Evolutionary conservation across 37 sponge, comb jelly and placozoan genomes (phyloP), one percentile per base, ranked within the genome.

Genomic region (Ephydatia muelleri): DNA sequence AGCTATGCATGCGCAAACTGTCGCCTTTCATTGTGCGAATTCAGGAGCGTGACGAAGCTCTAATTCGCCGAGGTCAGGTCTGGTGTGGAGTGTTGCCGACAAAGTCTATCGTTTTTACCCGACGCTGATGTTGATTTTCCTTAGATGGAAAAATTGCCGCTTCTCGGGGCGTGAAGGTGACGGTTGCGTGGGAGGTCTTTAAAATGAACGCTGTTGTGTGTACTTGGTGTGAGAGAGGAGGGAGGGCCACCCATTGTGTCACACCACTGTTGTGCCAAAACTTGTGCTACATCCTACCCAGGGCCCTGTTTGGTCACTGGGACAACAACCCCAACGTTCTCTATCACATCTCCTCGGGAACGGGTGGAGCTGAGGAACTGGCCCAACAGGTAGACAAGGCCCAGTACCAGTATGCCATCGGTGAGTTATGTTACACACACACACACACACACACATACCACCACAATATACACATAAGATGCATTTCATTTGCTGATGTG

Each of bases 231-330:
- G 8, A 43, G 6, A 43, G 47, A 43, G 47, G 4, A 43, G 47
- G 8, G 47, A 43, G 8, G 47, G 47, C 47, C 57, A 19, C 19
- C 16, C 57, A 19, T 21, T 14, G 43, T 43, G 6, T 6, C 43
- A 3, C 43, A 3, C 43, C 3, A 3, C 43, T 43, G 43, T 43
- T 43, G 43, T 43, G 43, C 43, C 43, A 43, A 43, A 43, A 6
- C 6, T 6, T 28, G 26, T 37, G 5, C 31, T 32, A 5, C 74
- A 6, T 28, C 35, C 74, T 30, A 22, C 38, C 27, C 70, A 96
- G 96, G 96, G 92, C 77, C 21, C 78, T 96, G 35, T 80, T 88
- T 69, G 84, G 90, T 13, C 97, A 96, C 57, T 68, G 26, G n/a
- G 91, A 92, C 33, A 67, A 65, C 37, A 84, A 91, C 78, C 97